Evolutionary conservation across 2,797 vertebrate genomes (phyloP).

Genomic region (Monodelphis domestica): DNA sequence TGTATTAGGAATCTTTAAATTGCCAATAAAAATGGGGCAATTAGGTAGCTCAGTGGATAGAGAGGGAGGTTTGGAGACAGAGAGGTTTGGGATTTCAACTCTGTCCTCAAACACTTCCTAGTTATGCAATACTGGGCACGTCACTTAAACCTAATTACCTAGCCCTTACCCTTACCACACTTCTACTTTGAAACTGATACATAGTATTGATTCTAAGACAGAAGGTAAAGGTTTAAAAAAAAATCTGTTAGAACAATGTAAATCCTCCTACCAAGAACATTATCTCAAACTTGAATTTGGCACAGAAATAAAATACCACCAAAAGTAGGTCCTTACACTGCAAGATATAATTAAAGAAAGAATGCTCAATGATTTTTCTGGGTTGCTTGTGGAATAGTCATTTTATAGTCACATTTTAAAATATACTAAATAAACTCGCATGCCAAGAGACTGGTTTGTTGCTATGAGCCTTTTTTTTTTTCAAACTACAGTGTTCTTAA

Average conservation of each 20-base stretch:
- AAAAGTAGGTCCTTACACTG: background rate
- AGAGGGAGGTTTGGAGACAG: too few relatives aligned
- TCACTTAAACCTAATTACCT: too few relatives aligned
- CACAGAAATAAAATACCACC: background rate
- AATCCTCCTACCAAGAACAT: background rate
- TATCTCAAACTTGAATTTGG: background rate
- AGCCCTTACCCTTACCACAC: too few relatives aligned
- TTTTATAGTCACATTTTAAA: constrained; percentile 31
- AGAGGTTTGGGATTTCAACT: too few relatives aligned
- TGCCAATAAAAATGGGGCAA: background rate
- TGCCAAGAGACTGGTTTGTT: background rate
- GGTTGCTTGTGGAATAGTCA: background rate
- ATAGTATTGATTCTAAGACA: too few relatives aligned
- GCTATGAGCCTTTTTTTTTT: constrained; percentile 12
- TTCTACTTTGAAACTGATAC: too few relatives aligned
- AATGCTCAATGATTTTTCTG: background rate
- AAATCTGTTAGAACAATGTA: background rate
- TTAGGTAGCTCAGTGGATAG: too few relatives aligned
- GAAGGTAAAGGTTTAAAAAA: too few relatives aligned
- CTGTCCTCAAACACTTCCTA: too few relatives aligned
- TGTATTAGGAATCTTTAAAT: background rate
- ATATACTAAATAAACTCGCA: background rate
- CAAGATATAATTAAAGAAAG: background rate
- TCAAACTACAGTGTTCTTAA: constrained; percentile 25
- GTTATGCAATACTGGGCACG: too few relatives aligned